Conservation (phyloP, 2,888 invertebrate genomes). For the Heliconius cydno region DNA sequence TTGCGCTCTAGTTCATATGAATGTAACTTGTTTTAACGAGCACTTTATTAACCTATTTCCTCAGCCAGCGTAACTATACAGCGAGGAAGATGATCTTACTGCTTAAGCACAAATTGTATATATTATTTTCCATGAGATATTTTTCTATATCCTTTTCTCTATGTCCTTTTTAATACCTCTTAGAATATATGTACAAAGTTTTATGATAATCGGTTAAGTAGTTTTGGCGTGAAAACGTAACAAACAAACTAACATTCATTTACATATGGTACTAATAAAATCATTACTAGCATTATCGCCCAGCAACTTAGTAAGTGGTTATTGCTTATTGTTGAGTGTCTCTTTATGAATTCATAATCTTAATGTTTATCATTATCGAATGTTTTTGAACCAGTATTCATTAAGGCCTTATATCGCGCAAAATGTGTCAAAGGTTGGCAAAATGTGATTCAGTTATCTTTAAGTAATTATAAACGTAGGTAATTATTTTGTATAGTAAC, state of each 20-base stretch:
- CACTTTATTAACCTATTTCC: slow-evolving; percentile 46
- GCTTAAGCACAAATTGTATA: slow-evolving; percentile 1
- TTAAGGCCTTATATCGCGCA: slow-evolving; percentile 67
- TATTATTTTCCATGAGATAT: background rate
- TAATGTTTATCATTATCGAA: slow-evolving; percentile 57
- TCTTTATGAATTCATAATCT: slow-evolving; percentile 44
- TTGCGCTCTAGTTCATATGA: slow-evolving; percentile 58
- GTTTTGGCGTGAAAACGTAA: too few relatives aligned
- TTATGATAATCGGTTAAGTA: too few relatives aligned
- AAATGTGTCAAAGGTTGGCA: slow-evolving; percentile 62
- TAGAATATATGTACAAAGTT: too few relatives aligned
- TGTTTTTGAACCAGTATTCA: slow-evolving; percentile 69
- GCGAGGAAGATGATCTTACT: slow-evolving; percentile 13
- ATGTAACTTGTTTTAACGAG: slow-evolving; percentile 55
- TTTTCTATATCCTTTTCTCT: background rate
- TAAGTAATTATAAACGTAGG: slow-evolving; percentile 60
- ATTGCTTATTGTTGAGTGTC: slow-evolving; percentile 33
- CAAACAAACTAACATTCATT: too few relatives aligned
- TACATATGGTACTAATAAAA: background rate
- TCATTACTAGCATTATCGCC: background rate
- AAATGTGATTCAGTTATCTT: slow-evolving; percentile 62
- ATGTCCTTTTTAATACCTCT: too few relatives aligned
- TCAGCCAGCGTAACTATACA: slow-evolving; percentile 15
- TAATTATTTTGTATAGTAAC: slow-evolving; percentile 60
- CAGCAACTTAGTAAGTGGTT: slow-evolving; percentile 42